phyloP scores from a whole-genome alignment of 2,113 vertebrate genomes.

The Melanostigma gelatinosum region DNA sequence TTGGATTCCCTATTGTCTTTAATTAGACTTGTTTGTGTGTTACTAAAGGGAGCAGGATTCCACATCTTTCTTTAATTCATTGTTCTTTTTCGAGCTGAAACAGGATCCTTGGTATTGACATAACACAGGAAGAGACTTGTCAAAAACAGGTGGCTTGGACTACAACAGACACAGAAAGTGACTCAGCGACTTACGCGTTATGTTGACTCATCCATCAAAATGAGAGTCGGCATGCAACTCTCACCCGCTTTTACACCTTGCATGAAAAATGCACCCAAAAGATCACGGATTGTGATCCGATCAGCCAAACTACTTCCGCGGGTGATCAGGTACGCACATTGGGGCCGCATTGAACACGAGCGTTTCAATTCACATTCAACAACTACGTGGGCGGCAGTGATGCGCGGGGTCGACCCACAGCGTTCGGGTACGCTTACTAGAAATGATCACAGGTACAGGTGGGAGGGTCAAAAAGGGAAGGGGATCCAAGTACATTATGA shows the following conservation, averaged over 20 bases:
- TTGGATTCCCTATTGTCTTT: not conserved
- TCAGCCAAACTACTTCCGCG: no score
- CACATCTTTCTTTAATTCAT: conserved; percentile 24
- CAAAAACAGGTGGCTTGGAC: conserved; percentile 10
- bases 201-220: conserved; percentile 22
- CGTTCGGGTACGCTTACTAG: not conserved
- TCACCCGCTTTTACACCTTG: not conserved
- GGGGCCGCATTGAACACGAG: no score
- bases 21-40: not conserved
- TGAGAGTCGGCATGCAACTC: not conserved
- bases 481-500: no score
- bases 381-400: not conserved
- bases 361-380: no score
- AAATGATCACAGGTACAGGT: no score
- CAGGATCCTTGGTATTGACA: conserved; percentile 16
- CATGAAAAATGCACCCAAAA: no score
- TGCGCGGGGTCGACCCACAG: not conserved
- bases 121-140: conserved; percentile 10
- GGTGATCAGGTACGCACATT: no score
- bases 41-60: not conserved
- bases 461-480: no score
- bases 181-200: conserved; percentile 15
- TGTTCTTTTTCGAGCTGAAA: conserved; percentile 10
- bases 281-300: no score
- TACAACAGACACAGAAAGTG: conserved; percentile 31